Evolutionary conservation across 2,113 vertebrate species (phyloP), one percentile per base, ranked within the genome.

Genomic region (Ictalurus furcatus): DNA sequence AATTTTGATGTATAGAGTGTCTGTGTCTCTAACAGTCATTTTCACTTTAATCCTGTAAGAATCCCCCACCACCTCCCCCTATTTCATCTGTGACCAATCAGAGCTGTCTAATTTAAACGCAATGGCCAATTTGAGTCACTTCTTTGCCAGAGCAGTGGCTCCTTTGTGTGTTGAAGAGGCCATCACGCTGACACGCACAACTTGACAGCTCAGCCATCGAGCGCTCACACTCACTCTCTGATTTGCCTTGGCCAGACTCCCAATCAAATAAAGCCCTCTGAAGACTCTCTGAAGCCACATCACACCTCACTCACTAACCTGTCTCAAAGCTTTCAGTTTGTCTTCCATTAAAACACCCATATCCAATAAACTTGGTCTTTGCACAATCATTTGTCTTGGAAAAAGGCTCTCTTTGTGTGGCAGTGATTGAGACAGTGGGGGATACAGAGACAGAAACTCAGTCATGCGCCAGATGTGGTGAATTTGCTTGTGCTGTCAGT

Each of bases 41-140:
- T 91, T 88, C 76, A 84, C 80, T 92, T 91, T 2, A 73, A 73
- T 48, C 67, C 76, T 56, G 69, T 86, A 89, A 34, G 86, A 48
- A 56, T 88, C 76, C 37, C 74, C 37, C 67, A 21, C 89, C 78
- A 40, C 61, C 52, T 76, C 59, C 28, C 30, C 13, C 59, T 44
- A 21, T 79, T 37, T 28, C 63, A 69, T 25, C 58, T 76, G 48
- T 61, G 44, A 82, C 84, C 52, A 44, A 59, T 85, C 81, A 84
- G 58, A 78, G 67, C 78, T 88, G 78, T 84, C 86, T 79, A 89
- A 85, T 88, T 86, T 30, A 89, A 90, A 90, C 86, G 79, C 85
- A 87, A 88, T 86, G 25, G 79, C n/a, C 37, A 71, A 73, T 88
- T 87, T 79, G 63, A 88, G 82, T 88, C 59, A 88, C 71, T 90